Conservation (phyloP, 1,140 invertebrate genomes). For the Ostrea edulis region DNA sequence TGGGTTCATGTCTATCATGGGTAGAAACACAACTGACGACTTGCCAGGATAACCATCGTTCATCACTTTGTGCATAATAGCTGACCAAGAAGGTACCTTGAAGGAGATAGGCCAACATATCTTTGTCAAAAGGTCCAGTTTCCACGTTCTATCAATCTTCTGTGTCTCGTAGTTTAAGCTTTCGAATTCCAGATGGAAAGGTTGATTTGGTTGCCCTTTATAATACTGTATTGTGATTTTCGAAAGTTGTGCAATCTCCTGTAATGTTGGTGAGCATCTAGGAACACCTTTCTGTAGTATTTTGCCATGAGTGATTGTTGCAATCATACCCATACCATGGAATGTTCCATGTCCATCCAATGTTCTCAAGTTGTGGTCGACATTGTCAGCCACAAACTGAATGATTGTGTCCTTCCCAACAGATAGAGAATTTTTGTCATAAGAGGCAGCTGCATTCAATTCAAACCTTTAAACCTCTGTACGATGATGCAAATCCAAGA, state of each 20-base stretch:
- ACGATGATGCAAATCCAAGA: slow-evolving; percentile 61
- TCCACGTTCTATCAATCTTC: no score
- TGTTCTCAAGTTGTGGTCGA: slow-evolving; percentile 57
- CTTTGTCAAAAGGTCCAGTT: no score
- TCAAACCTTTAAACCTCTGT: slow-evolving; percentile 58
- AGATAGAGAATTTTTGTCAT: slow-evolving; percentile 50
- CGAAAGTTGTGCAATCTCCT: slow-evolving; percentile 28
- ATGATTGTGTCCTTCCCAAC: slow-evolving; percentile 36
- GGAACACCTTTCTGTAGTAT: slow-evolving; percentile 41
- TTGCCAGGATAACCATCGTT: slow-evolving; percentile 59
- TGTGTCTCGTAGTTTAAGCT: no score
- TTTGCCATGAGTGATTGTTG: slow-evolving; percentile 55
- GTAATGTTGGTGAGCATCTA: not conserved
- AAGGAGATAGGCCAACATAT: no score
- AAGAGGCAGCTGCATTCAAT: slow-evolving; percentile 14
- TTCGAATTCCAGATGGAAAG: no score
- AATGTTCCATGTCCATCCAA: slow-evolving; percentile 58
- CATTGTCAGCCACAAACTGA: slow-evolving; percentile 56
- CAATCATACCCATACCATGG: no score
- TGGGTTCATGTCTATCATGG: no score
- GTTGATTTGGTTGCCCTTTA: no score
- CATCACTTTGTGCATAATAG: no score
- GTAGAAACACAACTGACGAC: no score
- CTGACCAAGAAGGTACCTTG: no score
- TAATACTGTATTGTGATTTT: slow-evolving; percentile 42